A percentile compares a stretch with the other conserved stretches of the same genome.
Evolutionary conservation across 2,888 invertebrate genomes (phyloP).

Genomic region (Pristionchus maxplancki): DNA sequence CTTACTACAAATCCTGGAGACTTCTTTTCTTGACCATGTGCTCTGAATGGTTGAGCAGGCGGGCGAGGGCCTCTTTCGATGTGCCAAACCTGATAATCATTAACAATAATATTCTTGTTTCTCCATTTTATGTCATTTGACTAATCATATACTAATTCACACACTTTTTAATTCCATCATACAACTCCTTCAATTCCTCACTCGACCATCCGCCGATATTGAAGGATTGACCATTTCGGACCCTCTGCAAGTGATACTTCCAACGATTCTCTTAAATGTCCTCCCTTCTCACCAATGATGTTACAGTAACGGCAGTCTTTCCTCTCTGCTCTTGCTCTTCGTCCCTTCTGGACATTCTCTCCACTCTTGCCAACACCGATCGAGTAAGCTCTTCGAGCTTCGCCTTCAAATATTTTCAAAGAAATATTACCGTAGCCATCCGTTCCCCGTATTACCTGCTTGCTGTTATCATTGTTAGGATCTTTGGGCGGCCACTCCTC

Average conservation of each 20-base stretch:
- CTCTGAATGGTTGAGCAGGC: slow-evolving; percentile 18
- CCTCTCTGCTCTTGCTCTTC: background rate
- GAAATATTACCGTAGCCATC: background rate
- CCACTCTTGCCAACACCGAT: background rate
- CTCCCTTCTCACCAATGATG: background rate
- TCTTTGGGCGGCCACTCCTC: background rate
- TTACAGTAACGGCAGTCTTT: background rate
- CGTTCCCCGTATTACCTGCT: background rate
- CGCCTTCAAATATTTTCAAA: background rate
- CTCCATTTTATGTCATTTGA: background rate
- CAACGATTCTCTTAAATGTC: too few species aligned
- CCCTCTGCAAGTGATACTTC: slow-evolving; percentile 45
- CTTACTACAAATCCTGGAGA: slow-evolving; percentile 55
- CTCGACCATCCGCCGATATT: slow-evolving; percentile 59
- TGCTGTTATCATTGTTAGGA: background rate
- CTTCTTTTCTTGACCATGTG: slow-evolving; percentile 40
- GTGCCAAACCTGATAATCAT: slow-evolving; percentile 2
- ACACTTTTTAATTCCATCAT: slow-evolving; percentile 55
- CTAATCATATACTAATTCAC: background rate
- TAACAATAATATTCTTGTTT: too few species aligned
- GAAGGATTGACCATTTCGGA: slow-evolving; percentile 54
- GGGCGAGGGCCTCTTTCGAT: slow-evolving; percentile 22
- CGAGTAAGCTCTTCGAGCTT: background rate
- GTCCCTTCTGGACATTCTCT: background rate
- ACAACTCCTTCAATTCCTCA: slow-evolving; percentile 54